Evolutionary conservation across 1,140 invertebrate genomes (phyloP), one percentile per base, ranked within the genome.

Genomic region (Bathynomus jamesi): DNA sequence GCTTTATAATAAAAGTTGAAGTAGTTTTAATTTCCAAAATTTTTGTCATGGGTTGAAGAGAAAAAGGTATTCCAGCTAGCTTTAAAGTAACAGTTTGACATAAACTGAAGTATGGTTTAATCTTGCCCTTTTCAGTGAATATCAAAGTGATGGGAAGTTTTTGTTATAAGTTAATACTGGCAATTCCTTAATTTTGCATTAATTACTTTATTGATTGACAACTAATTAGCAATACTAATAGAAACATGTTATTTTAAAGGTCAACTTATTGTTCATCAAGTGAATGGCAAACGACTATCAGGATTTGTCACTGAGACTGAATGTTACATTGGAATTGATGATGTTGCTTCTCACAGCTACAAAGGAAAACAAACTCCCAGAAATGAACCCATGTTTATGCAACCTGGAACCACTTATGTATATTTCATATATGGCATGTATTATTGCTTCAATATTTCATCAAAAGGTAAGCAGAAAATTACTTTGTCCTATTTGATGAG

Each of bases 351-450:
- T 1, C 86, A 90, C 77, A 88, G 90, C 0, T 90, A 84, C 79
- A 82, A 86, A 69, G 86, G 87, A 17, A 88, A 85, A 82, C 78
- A 85, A 75, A 92, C 91, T 17, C 81, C 84, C 11, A 81, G 86
- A 78, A 92, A 88, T 81, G 83, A 86, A 79, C 88, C 91, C 3
- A 91, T 93, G 89, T 94, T 88, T 79, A 91, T 92, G 89, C 68
- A 81, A 78, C 86, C 90, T 28, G 91, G 91, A n/a, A 93, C 91
- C 31, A 84, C 86, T 32, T 93, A 90, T 82, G 89, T 93, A 4
- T 93, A 92, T 78, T 83, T 88, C 67, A 92, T 90, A 13, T 93
- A 93, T 82, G 91, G 91, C 76, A 91, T 91, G 87, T 92, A 93
- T 79, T 85, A 88, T 79, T 92, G 90, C 78, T 87, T 93, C 77